These are phyloP conservation scores for Drosophila affinis DNA, from an alignment of 2,888 invertebrate species.

Conservation along the genomic window DNA sequence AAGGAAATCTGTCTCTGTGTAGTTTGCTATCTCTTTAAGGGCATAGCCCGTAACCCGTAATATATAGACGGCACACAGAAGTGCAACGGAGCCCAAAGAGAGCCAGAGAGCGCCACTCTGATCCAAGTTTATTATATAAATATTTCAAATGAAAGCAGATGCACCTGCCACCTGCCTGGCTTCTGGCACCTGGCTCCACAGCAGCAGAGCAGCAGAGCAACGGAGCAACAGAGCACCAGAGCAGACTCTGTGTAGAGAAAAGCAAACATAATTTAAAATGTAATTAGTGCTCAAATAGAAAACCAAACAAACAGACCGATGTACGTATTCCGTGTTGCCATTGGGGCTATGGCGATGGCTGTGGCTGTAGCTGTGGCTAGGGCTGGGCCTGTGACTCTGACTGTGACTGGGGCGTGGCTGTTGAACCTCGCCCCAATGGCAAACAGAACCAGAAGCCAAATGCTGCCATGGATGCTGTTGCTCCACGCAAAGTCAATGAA, in stretches of 20 bases:
- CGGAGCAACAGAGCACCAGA: too few species aligned
- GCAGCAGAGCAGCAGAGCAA: not conserved
- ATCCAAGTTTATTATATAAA: constrained; percentile 74
- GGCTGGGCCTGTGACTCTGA: not conserved
- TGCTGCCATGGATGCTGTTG: constrained; percentile 4
- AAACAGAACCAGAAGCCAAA: constrained; percentile 52
- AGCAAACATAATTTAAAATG: constrained; percentile 81
- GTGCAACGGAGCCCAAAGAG: constrained; percentile 37
- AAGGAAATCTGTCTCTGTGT: constrained; percentile 1
- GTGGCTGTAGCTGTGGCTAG: not conserved
- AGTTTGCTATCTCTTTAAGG: constrained; percentile 36
- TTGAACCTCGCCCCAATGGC: constrained; percentile 26
- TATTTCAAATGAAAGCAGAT: constrained; percentile 66
- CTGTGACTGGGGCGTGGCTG: constrained; percentile 45
- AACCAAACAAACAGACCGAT: constrained; percentile 66
- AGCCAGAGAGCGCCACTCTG: constrained; percentile 51
- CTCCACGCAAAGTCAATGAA: constrained; percentile 69
- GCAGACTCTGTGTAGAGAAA: constrained; percentile 46
- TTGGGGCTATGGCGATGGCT: not conserved
- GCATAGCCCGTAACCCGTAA: constrained; percentile 43
- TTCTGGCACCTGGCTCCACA: not conserved
- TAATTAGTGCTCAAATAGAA: constrained; percentile 81
- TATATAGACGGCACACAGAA: constrained; percentile 45
- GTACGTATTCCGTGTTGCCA: constrained; percentile 5
- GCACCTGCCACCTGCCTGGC: constrained; percentile 26